Conservation (phyloP, 2,113 vertebrate species). For the Cyanoderma ruficeps region DNA sequence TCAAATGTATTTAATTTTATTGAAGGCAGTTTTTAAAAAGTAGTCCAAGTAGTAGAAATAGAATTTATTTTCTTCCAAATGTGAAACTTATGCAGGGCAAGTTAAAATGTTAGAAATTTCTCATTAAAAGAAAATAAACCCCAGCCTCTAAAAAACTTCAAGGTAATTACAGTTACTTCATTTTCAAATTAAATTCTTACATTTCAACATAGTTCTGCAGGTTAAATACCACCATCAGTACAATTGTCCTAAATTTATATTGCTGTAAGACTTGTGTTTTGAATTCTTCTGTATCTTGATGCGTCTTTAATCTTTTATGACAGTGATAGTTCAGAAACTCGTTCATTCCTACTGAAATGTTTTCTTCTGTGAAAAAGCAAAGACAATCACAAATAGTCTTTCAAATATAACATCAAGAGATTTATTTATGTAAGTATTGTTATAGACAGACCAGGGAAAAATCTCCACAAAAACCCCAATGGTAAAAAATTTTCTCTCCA, state of each 20-base stretch:
- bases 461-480: rapidly evolving
- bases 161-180: not conserved
- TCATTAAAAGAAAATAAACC: not conserved
- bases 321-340: not conserved
- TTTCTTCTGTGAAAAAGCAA: not conserved
- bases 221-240: not conserved
- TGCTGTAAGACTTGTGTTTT: not conserved
- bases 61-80: not conserved
- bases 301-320: not conserved
- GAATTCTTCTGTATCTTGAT: not conserved
- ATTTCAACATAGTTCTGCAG: not conserved
- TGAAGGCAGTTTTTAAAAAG: not conserved
- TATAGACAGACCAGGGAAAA: not conserved
- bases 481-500: not conserved
- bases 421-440: not conserved
- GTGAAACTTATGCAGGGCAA: not conserved
- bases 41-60: not conserved
- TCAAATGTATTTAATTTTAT: not conserved
- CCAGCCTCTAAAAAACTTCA: not conserved
- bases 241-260: not conserved
- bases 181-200: not conserved
- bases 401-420: not conserved
- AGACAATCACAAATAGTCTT: not conserved
- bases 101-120: not conserved
- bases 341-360: not conserved